phyloP scores from a whole-genome alignment of 2,888 invertebrate species.

The Allophyes oxyacanthae region DNA sequence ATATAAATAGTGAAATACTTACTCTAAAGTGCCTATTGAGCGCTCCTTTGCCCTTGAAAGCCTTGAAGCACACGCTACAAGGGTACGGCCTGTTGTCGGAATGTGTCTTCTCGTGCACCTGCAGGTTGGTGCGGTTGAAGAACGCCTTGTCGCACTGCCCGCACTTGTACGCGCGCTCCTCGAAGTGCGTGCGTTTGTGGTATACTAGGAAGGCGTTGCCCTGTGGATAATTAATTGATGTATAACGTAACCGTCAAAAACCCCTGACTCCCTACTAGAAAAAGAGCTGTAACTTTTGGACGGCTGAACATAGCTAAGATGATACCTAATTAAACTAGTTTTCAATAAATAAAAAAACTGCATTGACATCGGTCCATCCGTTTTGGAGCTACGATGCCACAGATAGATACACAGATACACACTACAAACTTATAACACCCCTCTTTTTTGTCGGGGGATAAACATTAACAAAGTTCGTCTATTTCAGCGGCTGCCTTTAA shows the following conservation, averaged over 20 bases:
- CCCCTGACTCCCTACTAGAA: too few species aligned
- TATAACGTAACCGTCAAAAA: background rate
- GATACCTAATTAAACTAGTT: too few species aligned
- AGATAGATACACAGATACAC: too few species aligned
- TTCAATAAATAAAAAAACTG: too few species aligned
- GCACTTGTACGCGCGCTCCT: slow-evolving; percentile 72
- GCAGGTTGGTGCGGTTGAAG: slow-evolving; percentile 77
- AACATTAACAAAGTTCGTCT: too few species aligned
- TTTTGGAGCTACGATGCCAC: too few species aligned
- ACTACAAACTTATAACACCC: too few species aligned
- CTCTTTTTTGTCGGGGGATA: too few species aligned
- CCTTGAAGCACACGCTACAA: slow-evolving; percentile 75
- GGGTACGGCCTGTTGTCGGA: slow-evolving; percentile 61
- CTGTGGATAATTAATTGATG: slow-evolving; percentile 54
- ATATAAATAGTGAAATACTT: slow-evolving; percentile 17
- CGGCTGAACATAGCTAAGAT: too few species aligned
- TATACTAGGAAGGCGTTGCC: slow-evolving; percentile 79
- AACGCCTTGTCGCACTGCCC: slow-evolving; percentile 66
- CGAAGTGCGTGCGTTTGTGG: slow-evolving; percentile 78
- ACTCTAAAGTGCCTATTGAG: slow-evolving; percentile 77
- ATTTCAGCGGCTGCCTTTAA: too few species aligned
- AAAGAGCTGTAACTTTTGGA: too few species aligned
- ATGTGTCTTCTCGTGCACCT: slow-evolving; percentile 76
- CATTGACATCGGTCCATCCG: too few species aligned
- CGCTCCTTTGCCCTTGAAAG: slow-evolving; percentile 78